Evolutionary conservation across 2,888 invertebrate species (phyloP), one percentile per base, ranked within the genome.

Genomic region (Napeogenes inachia): DNA sequence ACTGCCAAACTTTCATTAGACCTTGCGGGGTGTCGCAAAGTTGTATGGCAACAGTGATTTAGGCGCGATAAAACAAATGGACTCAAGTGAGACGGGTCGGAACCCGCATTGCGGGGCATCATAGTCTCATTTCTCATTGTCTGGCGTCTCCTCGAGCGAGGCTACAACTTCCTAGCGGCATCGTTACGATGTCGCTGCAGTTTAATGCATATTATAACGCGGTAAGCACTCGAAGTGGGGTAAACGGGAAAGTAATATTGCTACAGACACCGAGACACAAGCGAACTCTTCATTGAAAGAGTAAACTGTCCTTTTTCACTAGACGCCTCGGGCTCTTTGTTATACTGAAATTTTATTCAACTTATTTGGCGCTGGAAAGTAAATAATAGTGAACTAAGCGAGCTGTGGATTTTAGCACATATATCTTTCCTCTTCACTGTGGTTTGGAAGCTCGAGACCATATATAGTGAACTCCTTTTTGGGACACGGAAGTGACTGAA

Each of bases 141-240:
- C 87, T 84, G 80, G 80, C 77, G 72, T 75, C 70, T 70, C 73
- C 70, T 70, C 69, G 67, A 66, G 68, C 68, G 74, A 63, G 73
- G 77, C 78, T 76, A 79, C 81, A 85, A 86, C 81, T 87, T 85
- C 79, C 74, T 80, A 80, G 76, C 78, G 73, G 67, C 65, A 64
- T 69, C 78, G 73, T 80, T 78, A 77, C 78, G 73, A 70, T 69
- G 66, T 68, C 70, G 70, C 81, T 83, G 86, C 87, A 87, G 82
- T 88, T 87, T 88, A 89, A 89, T 89, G 88, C 89, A 89, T 89
- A 88, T 87, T 87, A 89, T 87, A 89, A 85, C 80, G 80, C 80
- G 78, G 84, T 85, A 84, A 89, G 84, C 79, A 83, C 86, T 85
- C 81, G 76, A 80, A 89, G 81, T 82, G 81, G 82, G 81, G 80